Evolutionary conservation across 2,113 vertebrate species (phyloP).

Genomic region (Kobus ellipsiprymnus): DNA sequence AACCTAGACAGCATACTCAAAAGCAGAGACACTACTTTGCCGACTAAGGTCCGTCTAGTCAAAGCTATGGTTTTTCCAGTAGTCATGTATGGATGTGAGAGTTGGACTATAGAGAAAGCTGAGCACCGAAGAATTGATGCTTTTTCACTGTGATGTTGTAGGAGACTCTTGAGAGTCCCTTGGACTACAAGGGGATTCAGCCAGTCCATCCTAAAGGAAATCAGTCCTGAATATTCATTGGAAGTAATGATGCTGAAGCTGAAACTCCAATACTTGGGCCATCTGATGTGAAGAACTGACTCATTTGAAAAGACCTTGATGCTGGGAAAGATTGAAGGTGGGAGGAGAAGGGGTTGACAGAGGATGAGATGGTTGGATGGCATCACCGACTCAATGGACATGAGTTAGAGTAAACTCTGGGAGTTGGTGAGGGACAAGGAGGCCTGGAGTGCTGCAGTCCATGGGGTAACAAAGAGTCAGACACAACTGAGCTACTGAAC

Average conservation of each 20-base stretch:
- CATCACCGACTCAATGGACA: not conserved
- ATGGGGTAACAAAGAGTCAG: not conserved
- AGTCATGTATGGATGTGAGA: not conserved
- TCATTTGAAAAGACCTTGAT: not conserved
- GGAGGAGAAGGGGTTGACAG: not conserved
- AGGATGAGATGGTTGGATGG: not conserved
- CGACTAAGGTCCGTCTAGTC: not conserved
- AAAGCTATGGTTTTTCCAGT: not conserved
- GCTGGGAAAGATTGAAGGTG: not conserved
- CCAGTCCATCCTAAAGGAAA: not conserved
- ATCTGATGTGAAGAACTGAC: not conserved
- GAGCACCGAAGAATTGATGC: fast-evolving
- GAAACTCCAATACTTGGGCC: not conserved
- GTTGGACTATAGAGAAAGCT: not conserved
- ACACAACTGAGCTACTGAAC: not conserved
- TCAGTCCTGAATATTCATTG: not conserved
- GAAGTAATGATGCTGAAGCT: not conserved
- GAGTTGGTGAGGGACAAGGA: not conserved
- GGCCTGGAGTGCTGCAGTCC: not conserved
- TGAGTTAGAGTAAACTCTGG: not conserved
- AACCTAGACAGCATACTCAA: not conserved
- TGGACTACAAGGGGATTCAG: not conserved
- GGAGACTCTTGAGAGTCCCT: not conserved
- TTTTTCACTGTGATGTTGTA: not conserved
- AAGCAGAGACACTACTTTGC: not conserved